These are phyloP conservation scores for Trissolcus basalis DNA, from an alignment of 1,140 invertebrate species.

Conservation along the genomic window DNA sequence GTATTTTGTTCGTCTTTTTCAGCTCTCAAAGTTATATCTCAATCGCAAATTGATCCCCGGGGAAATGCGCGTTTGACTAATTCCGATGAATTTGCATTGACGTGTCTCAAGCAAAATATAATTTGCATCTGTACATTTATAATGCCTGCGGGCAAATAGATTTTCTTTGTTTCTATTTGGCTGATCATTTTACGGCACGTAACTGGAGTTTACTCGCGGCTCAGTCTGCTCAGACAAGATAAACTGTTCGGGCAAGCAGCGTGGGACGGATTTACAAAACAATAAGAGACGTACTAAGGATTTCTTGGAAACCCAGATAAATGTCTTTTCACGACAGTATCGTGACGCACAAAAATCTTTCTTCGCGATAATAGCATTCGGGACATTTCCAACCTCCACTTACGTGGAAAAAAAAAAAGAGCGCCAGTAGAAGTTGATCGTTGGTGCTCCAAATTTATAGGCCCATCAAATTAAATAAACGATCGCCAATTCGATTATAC, in stretches of 20 bases:
- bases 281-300: constrained; percentile 24
- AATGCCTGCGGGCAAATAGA: background rate
- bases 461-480: too few relatives aligned
- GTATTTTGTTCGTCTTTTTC: too few relatives aligned
- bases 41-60: too few relatives aligned
- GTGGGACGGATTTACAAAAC: constrained; percentile 35
- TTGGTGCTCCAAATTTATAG: too few relatives aligned
- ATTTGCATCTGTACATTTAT: too few relatives aligned
- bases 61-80: too few relatives aligned
- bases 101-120: too few relatives aligned
- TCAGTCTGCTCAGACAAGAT: constrained; percentile 24
- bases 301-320: constrained; percentile 36
- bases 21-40: too few relatives aligned
- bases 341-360: constrained; percentile 37
- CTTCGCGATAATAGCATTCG: constrained; percentile 19
- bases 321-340: constrained; percentile 25
- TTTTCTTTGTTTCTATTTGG: constrained; percentile 28
- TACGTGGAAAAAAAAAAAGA: constrained; percentile 4
- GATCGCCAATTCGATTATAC: too few relatives aligned
- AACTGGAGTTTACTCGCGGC: constrained; percentile 17
- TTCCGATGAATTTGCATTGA: too few relatives aligned
- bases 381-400: constrained; percentile 30
- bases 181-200: constrained; percentile 18
- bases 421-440: too few relatives aligned
- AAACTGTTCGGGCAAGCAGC: constrained; percentile 24